These are phyloP conservation scores for Pholis gunnellus DNA, from an alignment of 2,113 vertebrate species.

Conservation along the genomic window DNA sequence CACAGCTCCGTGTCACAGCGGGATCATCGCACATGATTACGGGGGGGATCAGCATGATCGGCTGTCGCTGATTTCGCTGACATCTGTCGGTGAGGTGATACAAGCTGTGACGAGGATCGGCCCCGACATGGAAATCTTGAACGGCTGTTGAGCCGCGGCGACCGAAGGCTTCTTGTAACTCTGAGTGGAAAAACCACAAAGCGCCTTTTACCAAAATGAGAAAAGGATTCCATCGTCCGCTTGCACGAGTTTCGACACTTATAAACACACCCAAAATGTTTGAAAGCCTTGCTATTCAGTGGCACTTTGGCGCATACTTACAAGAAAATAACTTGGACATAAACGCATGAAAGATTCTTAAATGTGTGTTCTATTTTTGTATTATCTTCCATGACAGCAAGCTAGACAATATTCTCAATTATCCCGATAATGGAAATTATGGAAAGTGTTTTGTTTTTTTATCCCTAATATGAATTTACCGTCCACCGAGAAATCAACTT, in stretches of 20 bases:
- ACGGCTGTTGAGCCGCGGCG: conserved; percentile 82
- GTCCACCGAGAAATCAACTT: too few relatives aligned
- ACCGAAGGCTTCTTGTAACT: conserved; percentile 5
- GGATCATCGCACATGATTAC: conserved; percentile 88
- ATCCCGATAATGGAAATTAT: too few relatives aligned
- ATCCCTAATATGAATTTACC: too few relatives aligned
- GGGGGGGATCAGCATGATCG: conserved; percentile 89
- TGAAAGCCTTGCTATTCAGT: neutral
- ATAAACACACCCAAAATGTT: too few relatives aligned
- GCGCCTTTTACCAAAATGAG: neutral
- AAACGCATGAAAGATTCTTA: neutral
- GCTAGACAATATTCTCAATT: too few relatives aligned
- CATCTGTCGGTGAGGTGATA: conserved; percentile 93
- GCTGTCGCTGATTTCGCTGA: conserved; percentile 93
- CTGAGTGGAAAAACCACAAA: neutral
- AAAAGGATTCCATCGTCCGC: conserved; percentile 14
- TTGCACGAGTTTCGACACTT: conserved; percentile 2
- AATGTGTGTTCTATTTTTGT: too few relatives aligned
- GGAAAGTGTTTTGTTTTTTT: too few relatives aligned
- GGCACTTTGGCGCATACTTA: fast-evolving
- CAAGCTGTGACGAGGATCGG: conserved; percentile 90
- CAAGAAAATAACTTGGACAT: neutral
- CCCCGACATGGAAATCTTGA: conserved; percentile 83
- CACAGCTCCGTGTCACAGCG: conserved; percentile 79
- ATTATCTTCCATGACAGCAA: too few relatives aligned